These are phyloP conservation scores for Conus betulinus DNA, from an alignment of 1,140 invertebrate genomes.

Conservation along the genomic window DNA sequence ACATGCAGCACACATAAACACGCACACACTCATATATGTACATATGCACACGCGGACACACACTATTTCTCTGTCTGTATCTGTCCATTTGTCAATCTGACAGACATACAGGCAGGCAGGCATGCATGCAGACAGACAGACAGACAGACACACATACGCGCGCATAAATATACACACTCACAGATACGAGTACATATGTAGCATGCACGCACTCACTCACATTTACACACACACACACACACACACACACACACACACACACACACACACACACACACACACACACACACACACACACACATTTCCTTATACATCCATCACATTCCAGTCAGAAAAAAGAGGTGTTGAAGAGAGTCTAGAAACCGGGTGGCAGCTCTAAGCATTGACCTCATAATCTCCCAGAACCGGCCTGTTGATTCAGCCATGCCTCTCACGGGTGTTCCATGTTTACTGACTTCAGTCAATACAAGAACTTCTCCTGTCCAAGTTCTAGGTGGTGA, in stretches of 20 bases:
- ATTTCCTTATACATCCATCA: not conserved
- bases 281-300: slow-evolving; percentile 10
- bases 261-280: not conserved
- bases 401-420: not conserved
- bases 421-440: not conserved
- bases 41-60: too few species aligned
- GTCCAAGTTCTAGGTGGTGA: not conserved
- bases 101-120: not conserved
- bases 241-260: not conserved
- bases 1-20: too few species aligned
- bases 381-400: not conserved
- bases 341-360: too few species aligned
- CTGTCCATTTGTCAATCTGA: not conserved
- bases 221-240: too few species aligned
- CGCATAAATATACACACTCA: too few species aligned
- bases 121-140: slow-evolving; percentile 19
- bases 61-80: too few species aligned
- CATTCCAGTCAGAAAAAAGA: not conserved
- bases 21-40: too few species aligned
- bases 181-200: not conserved
- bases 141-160: not conserved
- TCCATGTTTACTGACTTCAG: not conserved
- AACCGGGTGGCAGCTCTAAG: too few species aligned
- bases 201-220: too few species aligned
- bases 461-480: not conserved